These are phyloP conservation scores for Ctenicera cuprea DNA, from an alignment of 2,888 invertebrate species.

Conservation along the genomic window DNA sequence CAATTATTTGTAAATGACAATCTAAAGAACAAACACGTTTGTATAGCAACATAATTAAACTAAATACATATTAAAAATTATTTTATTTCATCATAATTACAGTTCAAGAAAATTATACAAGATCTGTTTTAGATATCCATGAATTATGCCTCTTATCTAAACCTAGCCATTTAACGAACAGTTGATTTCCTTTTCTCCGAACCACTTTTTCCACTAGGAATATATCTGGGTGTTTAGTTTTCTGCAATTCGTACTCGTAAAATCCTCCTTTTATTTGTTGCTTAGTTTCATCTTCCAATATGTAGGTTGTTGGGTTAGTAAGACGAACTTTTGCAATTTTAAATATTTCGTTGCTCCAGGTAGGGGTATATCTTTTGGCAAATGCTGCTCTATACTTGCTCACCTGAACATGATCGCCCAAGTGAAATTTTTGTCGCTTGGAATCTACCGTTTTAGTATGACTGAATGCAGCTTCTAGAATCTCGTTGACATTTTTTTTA, in stretches of 20 bases:
- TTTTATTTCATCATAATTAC: too few relatives aligned
- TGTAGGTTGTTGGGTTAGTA: slow-evolving; percentile 63
- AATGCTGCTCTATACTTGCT: slow-evolving; percentile 63
- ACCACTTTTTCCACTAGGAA: slow-evolving; percentile 65
- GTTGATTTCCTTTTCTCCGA: slow-evolving; percentile 55
- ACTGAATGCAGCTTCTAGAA: too few relatives aligned
- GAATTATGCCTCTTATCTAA: slow-evolving; percentile 27
- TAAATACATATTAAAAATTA: too few relatives aligned
- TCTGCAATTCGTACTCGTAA: slow-evolving; percentile 59
- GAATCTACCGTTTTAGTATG: too few relatives aligned
- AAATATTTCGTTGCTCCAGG: slow-evolving; percentile 67
- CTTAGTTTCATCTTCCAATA: slow-evolving; percentile 60
- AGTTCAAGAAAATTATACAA: too few relatives aligned
- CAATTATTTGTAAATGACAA: too few relatives aligned
- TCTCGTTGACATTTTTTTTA: too few relatives aligned
- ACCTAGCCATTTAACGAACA: slow-evolving; percentile 60
- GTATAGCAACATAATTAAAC: too few relatives aligned
- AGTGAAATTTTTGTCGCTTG: too few relatives aligned
- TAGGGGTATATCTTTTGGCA: slow-evolving; percentile 65
- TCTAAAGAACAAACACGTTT: too few relatives aligned
- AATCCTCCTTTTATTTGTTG: slow-evolving; percentile 61
- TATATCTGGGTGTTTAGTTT: slow-evolving; percentile 55
- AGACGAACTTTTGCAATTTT: slow-evolving; percentile 60
- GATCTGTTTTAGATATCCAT: too few relatives aligned
- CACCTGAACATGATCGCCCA: slow-evolving; percentile 65